Base-by-base conservation (phyloP, 2,888 invertebrate species). In the Lasioglossum morio region DNA sequence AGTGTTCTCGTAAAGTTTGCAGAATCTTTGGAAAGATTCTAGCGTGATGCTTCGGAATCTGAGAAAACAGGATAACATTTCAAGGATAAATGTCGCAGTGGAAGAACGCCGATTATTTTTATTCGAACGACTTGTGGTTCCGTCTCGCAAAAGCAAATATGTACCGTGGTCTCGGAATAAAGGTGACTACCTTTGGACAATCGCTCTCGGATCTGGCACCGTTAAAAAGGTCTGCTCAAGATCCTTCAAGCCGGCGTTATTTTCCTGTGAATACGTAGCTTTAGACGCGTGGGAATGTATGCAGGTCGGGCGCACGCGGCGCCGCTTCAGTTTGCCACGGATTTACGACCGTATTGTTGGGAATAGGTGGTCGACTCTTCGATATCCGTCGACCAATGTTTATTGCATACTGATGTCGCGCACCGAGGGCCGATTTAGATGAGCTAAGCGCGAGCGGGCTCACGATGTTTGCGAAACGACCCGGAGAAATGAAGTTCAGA, bases 381-480 rank as follows among this genome's bases (percentile, higher is more conserved):
- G 86, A 78, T 84, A 85, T 81, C 82, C 74, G 79, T 81, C 86
- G 86, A 91, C 84, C 82, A 86, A 88, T 91, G 88, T 91, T 90
- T 92, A 91, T 91, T 92, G 91, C 92, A 92, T 91, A 91, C 89
- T 91, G 77, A 92, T 91, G 88, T 80, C 85, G 48, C 46, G 72
- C 72, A 79, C 66, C 81, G 72, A 66, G 37, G 30, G 46, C 77
- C 75, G 75, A 76, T 87, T 81, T 78, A 79, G 79, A 82, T 77
- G 79, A 85, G 82, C 78, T 66, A 78, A 74, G 75, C 70, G 46
- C 76, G 27, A 37, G 4, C 57, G 23, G 37, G 63, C 12, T 66
- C 43, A 14, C 63, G 81, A 57, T 77, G 74, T 76, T 78, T 66
- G 46, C 70, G 77, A 37, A 79, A 79, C 81, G 72, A 69, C 12